Base-by-base conservation (phyloP, 2,888 invertebrate species). In the Colostygia pectinataria region DNA sequence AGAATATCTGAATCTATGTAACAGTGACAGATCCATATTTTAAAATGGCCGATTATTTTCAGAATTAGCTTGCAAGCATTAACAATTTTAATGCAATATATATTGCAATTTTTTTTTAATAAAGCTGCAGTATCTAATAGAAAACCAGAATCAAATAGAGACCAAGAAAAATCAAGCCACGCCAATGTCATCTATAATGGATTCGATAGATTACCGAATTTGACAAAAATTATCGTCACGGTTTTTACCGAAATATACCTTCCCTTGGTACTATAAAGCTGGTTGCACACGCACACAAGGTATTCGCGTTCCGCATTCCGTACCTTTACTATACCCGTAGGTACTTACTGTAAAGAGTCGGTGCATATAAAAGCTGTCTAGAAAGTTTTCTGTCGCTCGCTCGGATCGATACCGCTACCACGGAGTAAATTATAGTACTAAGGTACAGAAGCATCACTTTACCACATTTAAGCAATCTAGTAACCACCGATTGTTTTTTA, bases 301-400 rank as follows among this genome's bases (percentile, higher is more conserved):
- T 61, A 61, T 69, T 44, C 56, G 52, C 57, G 61, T 59, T 47
- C 50, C 55, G 41, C 50, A 55, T 55, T 45, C 59, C 61, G 57
- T 45, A 47, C 58, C 68, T 60, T 59, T 62, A 55, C 57, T 60
- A 59, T 62, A 55, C 57, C 69, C 74, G 78, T n/a, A n/a, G n/a
- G n/a, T 79, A 81, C 80, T 77, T 72, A 74, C 77, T 72, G 76
- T 79, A 84, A 84, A 86, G 83, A 85, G 83, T 80, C 77, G 84
- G 82, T 89, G 89, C 90, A 90, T 89, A 91, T 90, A 91, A 91
- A 91, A 91, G 84, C 89, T 82, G 90, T 91, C 90, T 91, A 86
- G 89, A 91, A 90, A 91, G 90, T 90, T 91, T 89, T 87, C 86
- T 89, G 88, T 87, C 89, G 89, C 83, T 84, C 77, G 78, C 73